Evolutionary conservation across 2,797 vertebrate species (phyloP).

Genomic region (Ambastaia sidthimunki): DNA sequence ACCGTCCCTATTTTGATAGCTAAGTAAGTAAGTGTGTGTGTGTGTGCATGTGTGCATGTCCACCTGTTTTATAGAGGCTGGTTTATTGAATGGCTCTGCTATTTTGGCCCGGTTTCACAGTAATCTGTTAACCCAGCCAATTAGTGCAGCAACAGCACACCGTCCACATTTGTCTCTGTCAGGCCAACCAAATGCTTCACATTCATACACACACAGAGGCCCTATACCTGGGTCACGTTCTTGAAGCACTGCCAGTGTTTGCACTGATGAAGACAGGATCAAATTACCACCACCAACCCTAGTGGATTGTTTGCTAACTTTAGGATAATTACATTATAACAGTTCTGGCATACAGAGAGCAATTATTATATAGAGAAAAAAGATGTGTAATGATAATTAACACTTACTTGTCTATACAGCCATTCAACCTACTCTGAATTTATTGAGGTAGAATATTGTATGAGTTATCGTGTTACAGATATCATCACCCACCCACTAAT

Average conservation of each 20-base stretch:
- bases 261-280: neutral
- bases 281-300: conserved; percentile 1
- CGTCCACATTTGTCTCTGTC: conserved; percentile 51
- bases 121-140: conserved; percentile 47
- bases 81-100: conserved; percentile 28
- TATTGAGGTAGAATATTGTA: neutral
- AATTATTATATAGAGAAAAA: neutral
- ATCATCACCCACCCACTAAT: conserved; percentile 1
- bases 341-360: neutral
- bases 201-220: neutral
- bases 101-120: conserved; percentile 39
- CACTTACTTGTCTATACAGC: neutral
- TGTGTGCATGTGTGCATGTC: neutral
- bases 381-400: neutral
- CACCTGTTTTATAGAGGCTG: conserved; percentile 23
- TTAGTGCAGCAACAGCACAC: conserved; percentile 34
- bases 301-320: neutral
- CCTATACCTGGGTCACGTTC: conserved; percentile 24
- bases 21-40: neutral
- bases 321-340: neutral
- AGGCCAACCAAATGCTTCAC: neutral
- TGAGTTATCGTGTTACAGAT: neutral
- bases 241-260: conserved; percentile 2
- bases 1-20: no score
- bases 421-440: neutral